These are phyloP conservation scores for Liopterus haemorrhoidalis DNA, from an alignment of 2,888 invertebrate species.

Conservation along the genomic window DNA sequence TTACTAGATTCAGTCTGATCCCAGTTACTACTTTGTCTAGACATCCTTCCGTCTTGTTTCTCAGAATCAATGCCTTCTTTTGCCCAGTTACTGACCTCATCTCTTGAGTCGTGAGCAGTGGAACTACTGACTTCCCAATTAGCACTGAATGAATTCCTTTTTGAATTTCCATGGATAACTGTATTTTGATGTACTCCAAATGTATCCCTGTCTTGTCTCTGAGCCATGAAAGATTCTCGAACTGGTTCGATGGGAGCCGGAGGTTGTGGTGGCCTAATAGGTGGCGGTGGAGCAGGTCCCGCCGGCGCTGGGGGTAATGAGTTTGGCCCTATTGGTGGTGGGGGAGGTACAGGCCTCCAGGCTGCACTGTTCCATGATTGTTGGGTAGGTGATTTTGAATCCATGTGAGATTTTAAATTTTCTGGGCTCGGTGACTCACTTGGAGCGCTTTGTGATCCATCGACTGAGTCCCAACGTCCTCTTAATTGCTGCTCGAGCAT, in stretches of 20 bases:
- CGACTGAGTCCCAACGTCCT: slow-evolving; percentile 55
- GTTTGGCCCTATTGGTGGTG: slow-evolving; percentile 55
- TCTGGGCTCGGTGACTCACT: slow-evolving; percentile 42
- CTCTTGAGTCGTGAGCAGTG: slow-evolving; percentile 42
- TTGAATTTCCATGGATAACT: slow-evolving; percentile 40
- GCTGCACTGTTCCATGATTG: slow-evolving; percentile 44
- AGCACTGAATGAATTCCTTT: slow-evolving; percentile 45
- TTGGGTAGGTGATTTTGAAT: slow-evolving; percentile 42
- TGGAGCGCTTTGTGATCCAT: slow-evolving; percentile 39
- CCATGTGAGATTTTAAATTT: slow-evolving; percentile 41
- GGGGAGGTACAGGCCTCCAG: slow-evolving; percentile 53
- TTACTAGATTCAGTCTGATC: slow-evolving; percentile 46
- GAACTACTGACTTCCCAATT: slow-evolving; percentile 45
- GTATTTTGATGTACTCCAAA: slow-evolving; percentile 66
- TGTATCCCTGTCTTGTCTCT: slow-evolving; percentile 64
- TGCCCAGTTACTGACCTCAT: slow-evolving; percentile 50
- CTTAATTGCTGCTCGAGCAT: slow-evolving; percentile 81
- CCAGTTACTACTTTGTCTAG: slow-evolving; percentile 42
- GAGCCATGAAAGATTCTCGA: slow-evolving; percentile 56
- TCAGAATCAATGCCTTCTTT: slow-evolving; percentile 42
- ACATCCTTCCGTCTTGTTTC: slow-evolving; percentile 36
- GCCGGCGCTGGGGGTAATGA: slow-evolving; percentile 57
- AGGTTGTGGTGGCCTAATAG: slow-evolving; percentile 56
- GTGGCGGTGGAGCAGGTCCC: slow-evolving; percentile 56
- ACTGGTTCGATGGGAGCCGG: slow-evolving; percentile 59